phyloP scores from a whole-genome alignment of 2,797 vertebrate genomes.

The Ispidina picta region DNA sequence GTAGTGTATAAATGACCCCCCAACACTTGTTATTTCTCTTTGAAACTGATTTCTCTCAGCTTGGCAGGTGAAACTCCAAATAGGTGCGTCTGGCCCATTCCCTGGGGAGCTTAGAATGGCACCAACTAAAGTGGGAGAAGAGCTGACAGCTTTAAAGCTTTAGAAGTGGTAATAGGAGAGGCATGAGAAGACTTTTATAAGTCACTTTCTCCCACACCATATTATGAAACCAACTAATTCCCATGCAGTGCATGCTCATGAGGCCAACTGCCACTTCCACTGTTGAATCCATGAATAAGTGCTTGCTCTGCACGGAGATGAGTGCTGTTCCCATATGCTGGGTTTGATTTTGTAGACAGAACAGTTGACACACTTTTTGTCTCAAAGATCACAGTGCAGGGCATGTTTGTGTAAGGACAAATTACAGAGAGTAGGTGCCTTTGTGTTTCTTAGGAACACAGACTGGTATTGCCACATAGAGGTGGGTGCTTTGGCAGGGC shows the following conservation, averaged over 20 bases:
- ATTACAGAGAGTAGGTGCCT: constrained; percentile 23
- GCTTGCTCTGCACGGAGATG: constrained; percentile 47
- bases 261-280: constrained; percentile 74
- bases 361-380: constrained; percentile 63
- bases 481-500: background rate
- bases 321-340: constrained; percentile 67
- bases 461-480: background rate
- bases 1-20: constrained; percentile 46
- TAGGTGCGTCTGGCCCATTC: constrained; percentile 55
- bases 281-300: constrained; percentile 67
- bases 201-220: constrained; percentile 69
- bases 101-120: constrained; percentile 46
- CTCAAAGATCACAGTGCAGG: constrained; percentile 57
- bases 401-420: constrained; percentile 54
- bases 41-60: constrained; percentile 70
- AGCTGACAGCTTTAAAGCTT: constrained; percentile 76
- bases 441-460: background rate
- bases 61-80: constrained; percentile 70
- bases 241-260: constrained; percentile 70
- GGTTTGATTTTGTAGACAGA: constrained; percentile 65
- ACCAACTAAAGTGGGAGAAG: constrained; percentile 67
- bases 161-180: constrained; percentile 74
- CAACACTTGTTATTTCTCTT: constrained; percentile 58
- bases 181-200: constrained; percentile 72
- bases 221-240: constrained; percentile 74